A percentile compares a stretch with the other conserved stretches of the same genome.
These are phyloP conservation scores for Calephelis perditalis DNA, from an alignment of 2,888 invertebrate species.

Conservation along the genomic window DNA sequence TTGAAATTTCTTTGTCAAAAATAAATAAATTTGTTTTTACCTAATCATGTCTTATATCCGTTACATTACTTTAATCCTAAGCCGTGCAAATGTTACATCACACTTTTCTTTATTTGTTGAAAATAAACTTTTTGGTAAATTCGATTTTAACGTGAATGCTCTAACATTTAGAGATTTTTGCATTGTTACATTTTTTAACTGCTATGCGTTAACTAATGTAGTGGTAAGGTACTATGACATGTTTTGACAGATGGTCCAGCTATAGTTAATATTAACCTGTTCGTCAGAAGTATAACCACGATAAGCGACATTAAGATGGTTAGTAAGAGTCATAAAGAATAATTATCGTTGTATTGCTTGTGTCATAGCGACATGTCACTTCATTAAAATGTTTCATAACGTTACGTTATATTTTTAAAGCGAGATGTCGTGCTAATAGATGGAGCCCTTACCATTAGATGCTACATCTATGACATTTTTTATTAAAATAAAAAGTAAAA, in stretches of 20 bases:
- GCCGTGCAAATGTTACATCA: too few relatives aligned
- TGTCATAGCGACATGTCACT: conserved; percentile 28
- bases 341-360: conserved; percentile 29
- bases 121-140: too few relatives aligned
- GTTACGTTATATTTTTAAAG: conserved; percentile 19
- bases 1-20: too few relatives aligned
- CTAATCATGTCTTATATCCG: too few relatives aligned
- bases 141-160: conserved; percentile 13
- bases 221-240: conserved; percentile 29
- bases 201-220: conserved; percentile 16
- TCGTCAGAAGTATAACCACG: conserved; percentile 98
- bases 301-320: conserved; percentile 99
- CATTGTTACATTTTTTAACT: conserved; percentile 16
- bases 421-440: conserved; percentile 31
- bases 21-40: too few relatives aligned
- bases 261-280: conserved; percentile 97
- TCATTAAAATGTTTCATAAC: conserved; percentile 14
- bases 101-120: too few relatives aligned
- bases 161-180: conserved; percentile 17
- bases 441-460: conserved; percentile 31
- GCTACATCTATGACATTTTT: not conserved
- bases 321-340: conserved; percentile 76
- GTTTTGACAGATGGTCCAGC: conserved; percentile 93
- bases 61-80: too few relatives aligned
- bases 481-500: conserved; percentile 25